A percentile compares a stretch with the other conserved stretches of the same genome.
phyloP scores from a whole-genome alignment of 2,797 vertebrate species.

The Falco columbarius region DNA sequence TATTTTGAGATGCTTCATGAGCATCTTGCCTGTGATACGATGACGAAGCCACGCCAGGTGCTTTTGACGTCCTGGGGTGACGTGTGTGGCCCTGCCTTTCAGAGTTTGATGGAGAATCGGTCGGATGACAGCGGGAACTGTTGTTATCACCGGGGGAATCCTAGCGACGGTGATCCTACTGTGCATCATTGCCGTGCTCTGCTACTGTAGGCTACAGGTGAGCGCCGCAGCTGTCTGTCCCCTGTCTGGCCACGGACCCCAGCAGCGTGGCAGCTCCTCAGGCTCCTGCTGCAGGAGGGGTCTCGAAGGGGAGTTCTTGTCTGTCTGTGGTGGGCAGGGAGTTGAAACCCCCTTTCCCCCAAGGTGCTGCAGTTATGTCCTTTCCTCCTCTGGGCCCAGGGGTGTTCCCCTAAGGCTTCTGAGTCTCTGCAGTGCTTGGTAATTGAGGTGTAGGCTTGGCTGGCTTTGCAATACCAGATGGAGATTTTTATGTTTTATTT shows the following conservation, averaged over 20 bases:
- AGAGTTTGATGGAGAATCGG: constrained; percentile 98
- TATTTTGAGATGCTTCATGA: not conserved
- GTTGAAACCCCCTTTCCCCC: not conserved
- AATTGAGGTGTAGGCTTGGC: not conserved
- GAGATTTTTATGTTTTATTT: not conserved
- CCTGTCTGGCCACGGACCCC: accelerated
- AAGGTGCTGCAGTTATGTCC: not conserved
- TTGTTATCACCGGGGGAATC: constrained; percentile 99
- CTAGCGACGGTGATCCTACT: constrained; percentile 97
- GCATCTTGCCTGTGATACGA: accelerated
- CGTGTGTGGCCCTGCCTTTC: not conserved
- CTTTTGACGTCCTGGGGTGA: not conserved
- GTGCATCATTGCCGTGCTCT: constrained; percentile 97
- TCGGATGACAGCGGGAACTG: constrained; percentile 99
- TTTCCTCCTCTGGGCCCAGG: not conserved
- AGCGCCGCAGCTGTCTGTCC: accelerated
- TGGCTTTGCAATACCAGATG: not conserved
- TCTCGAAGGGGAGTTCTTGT: not conserved
- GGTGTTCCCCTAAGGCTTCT: not conserved
- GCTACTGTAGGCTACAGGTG: constrained; percentile 99
- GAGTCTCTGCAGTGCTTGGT: not conserved
- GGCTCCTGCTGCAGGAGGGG: not conserved
- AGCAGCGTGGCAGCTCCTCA: accelerated
- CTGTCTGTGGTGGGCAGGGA: not conserved
- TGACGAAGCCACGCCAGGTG: not conserved